Percentiles rank a stretch among this genome's conserved stretches.
Evolutionary conservation across 2,797 vertebrate genomes (phyloP).

Genomic region (Dryobates pubescens): DNA sequence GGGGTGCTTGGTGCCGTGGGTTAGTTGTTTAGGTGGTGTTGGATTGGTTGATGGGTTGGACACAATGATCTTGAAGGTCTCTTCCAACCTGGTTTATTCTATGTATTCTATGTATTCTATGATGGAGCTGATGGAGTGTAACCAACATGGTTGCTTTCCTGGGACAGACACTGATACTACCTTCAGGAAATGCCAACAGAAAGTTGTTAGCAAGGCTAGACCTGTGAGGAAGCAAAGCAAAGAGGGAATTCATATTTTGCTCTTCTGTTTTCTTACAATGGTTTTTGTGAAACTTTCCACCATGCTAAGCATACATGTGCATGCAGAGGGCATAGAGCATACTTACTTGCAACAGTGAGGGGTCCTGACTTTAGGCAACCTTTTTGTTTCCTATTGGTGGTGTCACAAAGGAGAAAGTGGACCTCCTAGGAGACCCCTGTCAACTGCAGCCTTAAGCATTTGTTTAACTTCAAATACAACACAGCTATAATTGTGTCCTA

Average conservation of each 20-base stretch:
- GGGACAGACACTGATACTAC: neutral
- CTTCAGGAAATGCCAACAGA: neutral
- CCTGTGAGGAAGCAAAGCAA: neutral
- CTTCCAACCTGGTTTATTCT: no score
- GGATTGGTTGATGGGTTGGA: no score
- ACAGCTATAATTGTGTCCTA: no score
- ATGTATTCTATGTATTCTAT: no score
- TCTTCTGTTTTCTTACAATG: neutral
- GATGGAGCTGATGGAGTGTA: neutral
- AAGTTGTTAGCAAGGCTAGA: neutral
- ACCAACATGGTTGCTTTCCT: accelerated
- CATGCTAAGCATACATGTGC: accelerated
- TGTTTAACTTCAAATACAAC: no score
- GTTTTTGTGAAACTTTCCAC: neutral
- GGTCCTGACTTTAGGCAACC: neutral
- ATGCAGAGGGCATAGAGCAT: neutral
- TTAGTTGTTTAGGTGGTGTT: no score
- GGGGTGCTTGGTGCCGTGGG: no score
- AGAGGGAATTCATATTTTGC: neutral
- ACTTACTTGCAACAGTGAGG: neutral
- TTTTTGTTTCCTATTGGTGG: neutral
- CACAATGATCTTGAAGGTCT: no score
- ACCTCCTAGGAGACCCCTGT: neutral
- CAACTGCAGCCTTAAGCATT: no score
- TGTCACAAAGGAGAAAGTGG: neutral